Evolutionary conservation across 2,797 vertebrate genomes (phyloP).

Genomic region (Euthynnus affinis): DNA sequence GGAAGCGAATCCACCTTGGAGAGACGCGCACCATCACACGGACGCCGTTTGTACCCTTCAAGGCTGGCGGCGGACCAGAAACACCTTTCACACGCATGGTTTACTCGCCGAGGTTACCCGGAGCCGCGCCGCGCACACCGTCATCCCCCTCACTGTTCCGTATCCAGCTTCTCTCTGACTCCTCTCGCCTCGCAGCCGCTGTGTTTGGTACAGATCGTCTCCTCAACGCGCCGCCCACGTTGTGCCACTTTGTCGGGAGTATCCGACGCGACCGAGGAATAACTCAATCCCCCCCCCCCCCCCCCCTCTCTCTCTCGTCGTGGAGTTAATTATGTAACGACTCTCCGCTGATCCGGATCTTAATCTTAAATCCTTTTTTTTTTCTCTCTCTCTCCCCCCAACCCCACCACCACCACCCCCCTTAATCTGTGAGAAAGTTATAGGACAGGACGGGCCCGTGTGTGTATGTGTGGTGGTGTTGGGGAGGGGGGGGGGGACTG

Average conservation of each 20-base stretch:
- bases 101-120: slow-evolving; percentile 20
- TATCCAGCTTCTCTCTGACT: slow-evolving; percentile 38
- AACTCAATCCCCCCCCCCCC: slow-evolving; percentile 32
- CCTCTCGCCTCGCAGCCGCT: slow-evolving; percentile 23
- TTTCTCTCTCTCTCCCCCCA: too few relatives aligned
- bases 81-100: slow-evolving; percentile 13
- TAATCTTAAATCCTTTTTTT: slow-evolving; percentile 40
- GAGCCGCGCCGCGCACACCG: background rate
- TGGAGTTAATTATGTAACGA: slow-evolving; percentile 61
- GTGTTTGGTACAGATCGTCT: slow-evolving; percentile 27
- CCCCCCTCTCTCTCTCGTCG: too few relatives aligned
- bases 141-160: slow-evolving; percentile 14
- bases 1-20: slow-evolving; percentile 45
- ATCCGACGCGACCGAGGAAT: slow-evolving; percentile 34
- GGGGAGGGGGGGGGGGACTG: background rate
- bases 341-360: slow-evolving; percentile 3
- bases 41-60: background rate
- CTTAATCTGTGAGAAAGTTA: slow-evolving; percentile 49
- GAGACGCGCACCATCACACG: slow-evolving; percentile 37
- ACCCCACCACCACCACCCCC: too few relatives aligned
- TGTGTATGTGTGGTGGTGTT: too few relatives aligned
- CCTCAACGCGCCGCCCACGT: slow-evolving; percentile 76
- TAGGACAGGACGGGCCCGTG: background rate
- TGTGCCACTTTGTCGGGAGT: slow-evolving; percentile 50
- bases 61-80: background rate